Conservation (phyloP, 53 echinoderm and acorn worm genomes). For the Paracentrotus lividus region DNA sequence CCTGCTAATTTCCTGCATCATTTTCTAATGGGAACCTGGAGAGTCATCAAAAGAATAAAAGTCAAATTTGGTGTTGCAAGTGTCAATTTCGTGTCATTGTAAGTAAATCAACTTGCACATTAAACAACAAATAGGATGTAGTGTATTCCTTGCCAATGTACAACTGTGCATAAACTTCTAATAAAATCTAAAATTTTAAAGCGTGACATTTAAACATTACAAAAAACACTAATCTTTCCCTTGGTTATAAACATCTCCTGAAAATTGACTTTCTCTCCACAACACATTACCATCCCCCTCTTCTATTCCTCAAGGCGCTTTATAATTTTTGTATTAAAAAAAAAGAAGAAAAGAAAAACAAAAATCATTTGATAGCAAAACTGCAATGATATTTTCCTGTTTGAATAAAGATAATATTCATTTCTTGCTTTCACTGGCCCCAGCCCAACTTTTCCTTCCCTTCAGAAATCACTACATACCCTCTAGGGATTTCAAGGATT, state of each 20-base stretch:
- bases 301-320: too few relatives aligned
- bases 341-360: not conserved
- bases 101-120: not conserved
- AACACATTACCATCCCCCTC: too few relatives aligned
- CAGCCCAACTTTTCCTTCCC: constrained; percentile 19
- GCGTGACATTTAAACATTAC: too few relatives aligned
- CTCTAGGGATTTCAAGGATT: constrained; percentile 17
- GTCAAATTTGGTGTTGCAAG: not conserved
- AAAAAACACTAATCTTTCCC: too few relatives aligned
- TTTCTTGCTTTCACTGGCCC: not conserved
- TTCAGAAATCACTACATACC: not conserved
- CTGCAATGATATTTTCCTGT: not conserved
- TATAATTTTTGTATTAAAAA: not conserved
- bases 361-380: too few relatives aligned
- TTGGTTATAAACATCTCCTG: too few relatives aligned
- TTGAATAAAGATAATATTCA: not conserved
- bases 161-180: not conserved
- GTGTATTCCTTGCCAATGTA: not conserved
- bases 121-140: not conserved
- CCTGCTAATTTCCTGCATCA: not conserved
- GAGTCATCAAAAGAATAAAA: not conserved
- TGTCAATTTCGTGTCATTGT: not conserved
- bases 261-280: too few relatives aligned
- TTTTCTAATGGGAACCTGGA: not conserved
- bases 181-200: too few relatives aligned